Evolutionary conservation across 2,113 vertebrate genomes (phyloP).

Genomic region (Balaeniceps rex): DNA sequence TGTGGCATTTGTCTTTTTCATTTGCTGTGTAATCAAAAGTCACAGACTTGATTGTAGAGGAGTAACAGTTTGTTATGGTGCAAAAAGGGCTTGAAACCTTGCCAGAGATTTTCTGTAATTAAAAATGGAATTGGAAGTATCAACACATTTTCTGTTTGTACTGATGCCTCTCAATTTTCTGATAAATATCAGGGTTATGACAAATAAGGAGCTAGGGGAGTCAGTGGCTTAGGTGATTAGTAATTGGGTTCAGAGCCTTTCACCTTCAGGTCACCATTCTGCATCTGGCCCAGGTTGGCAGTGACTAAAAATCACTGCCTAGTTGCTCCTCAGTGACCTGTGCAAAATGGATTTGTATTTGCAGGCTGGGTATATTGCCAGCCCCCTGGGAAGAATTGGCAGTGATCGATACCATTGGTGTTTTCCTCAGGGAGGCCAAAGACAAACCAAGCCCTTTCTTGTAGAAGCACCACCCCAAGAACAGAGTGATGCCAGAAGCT

Average conservation of each 20-base stretch:
- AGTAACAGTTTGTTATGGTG: neutral
- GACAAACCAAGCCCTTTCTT: neutral
- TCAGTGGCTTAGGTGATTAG: neutral
- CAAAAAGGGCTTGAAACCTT: slow-evolving; percentile 44
- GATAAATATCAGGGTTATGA: neutral
- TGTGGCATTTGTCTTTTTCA: neutral
- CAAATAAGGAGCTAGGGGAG: neutral
- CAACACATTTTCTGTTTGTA: slow-evolving; percentile 1
- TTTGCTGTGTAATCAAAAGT: slow-evolving; percentile 13
- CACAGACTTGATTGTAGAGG: neutral
- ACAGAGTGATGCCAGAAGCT: neutral
- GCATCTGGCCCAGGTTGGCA: neutral
- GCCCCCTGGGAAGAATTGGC: neutral
- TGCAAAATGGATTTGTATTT: neutral
- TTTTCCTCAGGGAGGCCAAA: neutral
- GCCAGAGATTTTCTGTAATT: slow-evolving; percentile 51
- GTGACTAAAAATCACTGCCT: neutral
- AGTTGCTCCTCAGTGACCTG: neutral
- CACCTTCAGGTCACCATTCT: neutral
- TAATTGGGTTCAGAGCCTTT: neutral
- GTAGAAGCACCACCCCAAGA: neutral
- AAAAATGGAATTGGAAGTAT: slow-evolving; percentile 51
- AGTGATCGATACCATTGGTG: neutral
- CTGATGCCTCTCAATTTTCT: neutral
- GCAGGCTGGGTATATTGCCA: neutral